Conservation (phyloP, 2,113 vertebrate species). For the Probosciger aterrimus region DNA sequence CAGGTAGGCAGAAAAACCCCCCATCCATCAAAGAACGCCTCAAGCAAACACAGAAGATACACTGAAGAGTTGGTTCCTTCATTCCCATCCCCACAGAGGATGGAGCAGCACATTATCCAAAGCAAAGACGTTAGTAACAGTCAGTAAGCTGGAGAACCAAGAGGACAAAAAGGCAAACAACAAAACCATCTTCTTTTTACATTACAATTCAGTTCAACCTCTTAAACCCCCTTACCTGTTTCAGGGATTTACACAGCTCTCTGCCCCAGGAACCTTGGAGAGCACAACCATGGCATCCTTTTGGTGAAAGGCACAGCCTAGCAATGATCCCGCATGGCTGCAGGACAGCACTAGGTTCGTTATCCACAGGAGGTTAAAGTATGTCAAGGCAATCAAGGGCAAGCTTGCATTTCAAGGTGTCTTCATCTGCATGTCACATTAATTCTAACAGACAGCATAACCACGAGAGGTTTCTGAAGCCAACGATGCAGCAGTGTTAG, state of each 20-base stretch:
- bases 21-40: neutral
- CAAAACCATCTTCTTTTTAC: constrained; percentile 45
- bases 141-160: neutral
- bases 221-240: constrained; percentile 77
- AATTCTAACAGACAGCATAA: constrained; percentile 41
- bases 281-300: constrained; percentile 70
- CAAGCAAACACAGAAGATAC: neutral
- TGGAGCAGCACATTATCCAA: neutral
- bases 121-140: neutral
- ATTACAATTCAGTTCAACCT: constrained; percentile 60
- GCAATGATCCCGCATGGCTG: constrained; percentile 66
- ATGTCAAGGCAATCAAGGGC: constrained; percentile 71
- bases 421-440: constrained; percentile 59
- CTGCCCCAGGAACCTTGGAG: constrained; percentile 71
- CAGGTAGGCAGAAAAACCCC: neutral
- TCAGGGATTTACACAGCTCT: constrained; percentile 71
- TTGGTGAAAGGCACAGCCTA: constrained; percentile 71
- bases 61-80: neutral
- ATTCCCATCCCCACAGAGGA: neutral
- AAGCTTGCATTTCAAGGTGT: constrained; percentile 65
- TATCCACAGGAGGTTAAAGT: constrained; percentile 64
- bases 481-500: constrained; percentile 57
- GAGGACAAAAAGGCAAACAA: neutral
- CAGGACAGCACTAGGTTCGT: constrained; percentile 64
- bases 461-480: constrained; percentile 63